phyloP scores from a whole-genome alignment of 2,113 vertebrate genomes.

The Lepisosteus oculatus region DNA sequence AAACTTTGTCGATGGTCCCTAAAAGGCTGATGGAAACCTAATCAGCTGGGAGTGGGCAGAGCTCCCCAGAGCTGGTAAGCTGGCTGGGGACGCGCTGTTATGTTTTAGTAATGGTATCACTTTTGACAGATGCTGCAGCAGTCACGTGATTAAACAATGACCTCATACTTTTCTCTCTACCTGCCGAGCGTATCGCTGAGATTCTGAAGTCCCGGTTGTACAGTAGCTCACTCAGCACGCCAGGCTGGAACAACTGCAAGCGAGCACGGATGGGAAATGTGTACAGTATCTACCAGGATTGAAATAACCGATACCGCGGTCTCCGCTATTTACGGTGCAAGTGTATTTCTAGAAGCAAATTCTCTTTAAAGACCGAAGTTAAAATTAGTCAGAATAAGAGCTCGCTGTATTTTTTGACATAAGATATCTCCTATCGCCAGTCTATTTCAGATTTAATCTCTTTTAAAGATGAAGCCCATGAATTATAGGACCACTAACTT shows the following conservation, averaged over 20 bases:
- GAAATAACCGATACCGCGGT: not conserved
- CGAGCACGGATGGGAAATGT: not conserved
- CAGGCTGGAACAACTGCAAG: not conserved
- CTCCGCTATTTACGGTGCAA: not conserved
- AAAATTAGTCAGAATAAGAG: constrained; percentile 19
- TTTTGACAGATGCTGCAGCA: constrained; percentile 72
- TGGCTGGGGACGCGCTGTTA: constrained; percentile 39
- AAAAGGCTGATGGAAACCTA: constrained; percentile 42
- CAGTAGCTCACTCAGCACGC: not conserved
- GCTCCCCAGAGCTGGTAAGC: constrained; percentile 10
- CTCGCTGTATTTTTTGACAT: constrained; percentile 46
- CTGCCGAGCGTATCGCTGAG: constrained; percentile 5
- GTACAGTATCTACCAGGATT: not conserved
- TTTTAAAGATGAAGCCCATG: constrained; percentile 29
- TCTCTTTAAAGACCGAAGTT: not conserved
- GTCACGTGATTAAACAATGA: constrained; percentile 75
- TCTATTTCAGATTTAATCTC: constrained; percentile 37
- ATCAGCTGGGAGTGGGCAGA: constrained; percentile 54
- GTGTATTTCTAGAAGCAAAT: not conserved
- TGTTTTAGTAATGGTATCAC: constrained; percentile 39
- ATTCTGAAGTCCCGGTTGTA: not conserved
- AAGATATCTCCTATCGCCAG: constrained; percentile 42
- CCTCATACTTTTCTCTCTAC: constrained; percentile 56
- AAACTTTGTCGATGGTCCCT: constrained; percentile 58
- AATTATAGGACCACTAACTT: not conserved